Conservation (phyloP, 1,140 invertebrate species). For the Bombus fervidus region DNA sequence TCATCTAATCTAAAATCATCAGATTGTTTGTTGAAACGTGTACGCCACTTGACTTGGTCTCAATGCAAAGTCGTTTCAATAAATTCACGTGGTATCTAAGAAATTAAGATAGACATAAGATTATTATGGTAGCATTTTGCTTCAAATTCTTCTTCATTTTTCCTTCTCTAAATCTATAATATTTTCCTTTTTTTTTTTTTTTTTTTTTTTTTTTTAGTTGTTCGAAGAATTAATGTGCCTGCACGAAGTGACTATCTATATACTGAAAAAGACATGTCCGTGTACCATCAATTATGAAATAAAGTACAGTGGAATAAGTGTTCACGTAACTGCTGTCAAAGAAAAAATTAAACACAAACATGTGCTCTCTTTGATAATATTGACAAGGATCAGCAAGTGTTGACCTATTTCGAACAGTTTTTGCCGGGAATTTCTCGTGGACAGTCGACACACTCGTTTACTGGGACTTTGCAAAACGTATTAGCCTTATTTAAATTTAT, state of each 20-base stretch:
- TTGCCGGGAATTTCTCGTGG: background rate
- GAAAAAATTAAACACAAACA: slow-evolving; percentile 12
- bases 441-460: background rate
- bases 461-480: background rate
- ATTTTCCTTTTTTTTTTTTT: no score
- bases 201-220: no score
- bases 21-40: slow-evolving; percentile 36
- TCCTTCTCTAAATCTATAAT: background rate
- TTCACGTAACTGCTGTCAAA: slow-evolving; percentile 5
- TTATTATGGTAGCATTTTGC: background rate
- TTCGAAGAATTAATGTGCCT: background rate
- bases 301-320: background rate
- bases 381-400: background rate
- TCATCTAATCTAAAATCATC: background rate
- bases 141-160: background rate
- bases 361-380: slow-evolving; percentile 1
- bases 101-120: slow-evolving; percentile 1
- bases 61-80: slow-evolving; percentile 66
- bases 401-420: background rate
- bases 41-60: slow-evolving; percentile 32
- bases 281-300: background rate
- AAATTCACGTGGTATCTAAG: slow-evolving; percentile 46
- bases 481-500: background rate
- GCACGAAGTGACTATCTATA: background rate
- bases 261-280: background rate